A percentile compares a stretch with the other conserved stretches of the same genome.
phyloP scores from a whole-genome alignment of 2,888 invertebrate genomes.

The Drosophila cyrtoloma region DNA sequence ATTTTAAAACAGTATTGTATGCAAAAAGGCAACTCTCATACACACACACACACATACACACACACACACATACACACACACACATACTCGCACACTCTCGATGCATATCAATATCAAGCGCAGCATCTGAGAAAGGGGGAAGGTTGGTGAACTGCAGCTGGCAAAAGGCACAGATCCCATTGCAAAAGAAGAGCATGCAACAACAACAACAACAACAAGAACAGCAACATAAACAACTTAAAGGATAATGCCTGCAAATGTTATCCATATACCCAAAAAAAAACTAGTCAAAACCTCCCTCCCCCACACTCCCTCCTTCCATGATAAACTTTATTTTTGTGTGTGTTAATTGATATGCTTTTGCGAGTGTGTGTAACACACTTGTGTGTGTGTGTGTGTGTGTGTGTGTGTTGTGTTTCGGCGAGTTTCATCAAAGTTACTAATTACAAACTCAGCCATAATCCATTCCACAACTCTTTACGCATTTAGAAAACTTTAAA shows the following conservation, averaged over 20 bases:
- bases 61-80: conserved; percentile 14
- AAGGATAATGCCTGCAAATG: conserved; percentile 48
- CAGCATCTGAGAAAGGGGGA: conserved; percentile 30
- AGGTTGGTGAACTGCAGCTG: conserved; percentile 34
- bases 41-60: conserved; percentile 17
- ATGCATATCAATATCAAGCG: conserved; percentile 61
- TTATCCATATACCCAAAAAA: neutral
- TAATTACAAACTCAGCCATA: conserved; percentile 57
- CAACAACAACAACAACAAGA: conserved; percentile 3
- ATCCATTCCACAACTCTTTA: conserved; percentile 10
- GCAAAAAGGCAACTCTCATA: conserved; percentile 40
- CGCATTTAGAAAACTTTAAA: conserved; percentile 3
- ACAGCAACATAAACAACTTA: conserved; percentile 7
- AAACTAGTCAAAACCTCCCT: conserved; percentile 3
- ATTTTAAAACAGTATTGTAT: conserved; percentile 63
- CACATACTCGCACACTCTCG: conserved; percentile 24
- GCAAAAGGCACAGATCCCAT: conserved; percentile 43
- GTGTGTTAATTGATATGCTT: conserved; percentile 64
- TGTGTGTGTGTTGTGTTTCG: conserved; percentile 6
- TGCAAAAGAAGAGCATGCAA: conserved; percentile 31
- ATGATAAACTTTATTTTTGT: conserved; percentile 52
- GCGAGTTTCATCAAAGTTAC: conserved; percentile 62
- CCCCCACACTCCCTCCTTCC: neutral
- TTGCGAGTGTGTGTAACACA: conserved; percentile 2
- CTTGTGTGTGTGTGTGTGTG: conserved; percentile 13